Evolutionary conservation across 2,888 invertebrate species (phyloP).

Genomic region (Pelosia muscerda): DNA sequence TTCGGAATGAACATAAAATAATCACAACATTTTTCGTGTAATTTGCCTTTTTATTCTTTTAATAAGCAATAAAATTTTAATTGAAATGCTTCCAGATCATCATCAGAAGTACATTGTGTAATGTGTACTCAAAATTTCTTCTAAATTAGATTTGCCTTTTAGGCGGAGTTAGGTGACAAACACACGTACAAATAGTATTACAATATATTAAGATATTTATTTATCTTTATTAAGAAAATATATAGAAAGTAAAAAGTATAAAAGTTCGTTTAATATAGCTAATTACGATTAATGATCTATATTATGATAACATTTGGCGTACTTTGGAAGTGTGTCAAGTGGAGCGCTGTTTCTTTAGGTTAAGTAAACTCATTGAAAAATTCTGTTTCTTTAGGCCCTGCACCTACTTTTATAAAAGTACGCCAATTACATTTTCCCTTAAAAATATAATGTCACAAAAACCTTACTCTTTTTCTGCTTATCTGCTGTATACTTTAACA

Average conservation of each 20-base stretch:
- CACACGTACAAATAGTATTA: too few species aligned
- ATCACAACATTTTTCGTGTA: not conserved
- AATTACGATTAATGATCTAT: slow-evolving; percentile 38
- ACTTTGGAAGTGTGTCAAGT: slow-evolving; percentile 18
- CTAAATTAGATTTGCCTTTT: too few species aligned
- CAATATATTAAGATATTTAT: too few species aligned
- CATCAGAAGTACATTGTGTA: too few species aligned
- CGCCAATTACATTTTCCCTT: slow-evolving; percentile 1
- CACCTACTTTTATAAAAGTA: not conserved
- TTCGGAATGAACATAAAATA: not conserved
- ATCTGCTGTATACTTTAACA: too few species aligned
- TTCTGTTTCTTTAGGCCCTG: not conserved
- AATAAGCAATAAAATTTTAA: too few species aligned
- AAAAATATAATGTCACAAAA: not conserved
- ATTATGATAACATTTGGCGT: not conserved
- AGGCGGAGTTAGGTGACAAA: too few species aligned
- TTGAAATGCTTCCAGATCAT: too few species aligned
- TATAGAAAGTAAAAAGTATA: too few species aligned
- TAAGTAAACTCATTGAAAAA: slow-evolving; percentile 2
- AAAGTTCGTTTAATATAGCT: slow-evolving; percentile 24
- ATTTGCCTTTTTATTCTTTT: not conserved
- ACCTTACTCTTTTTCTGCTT: not conserved
- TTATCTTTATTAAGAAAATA: not conserved
- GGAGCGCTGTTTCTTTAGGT: slow-evolving; percentile 10
- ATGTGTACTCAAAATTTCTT: too few species aligned